Base-by-base conservation (phyloP, 2,113 vertebrate genomes). In the Psittacara wagleri region DNA sequence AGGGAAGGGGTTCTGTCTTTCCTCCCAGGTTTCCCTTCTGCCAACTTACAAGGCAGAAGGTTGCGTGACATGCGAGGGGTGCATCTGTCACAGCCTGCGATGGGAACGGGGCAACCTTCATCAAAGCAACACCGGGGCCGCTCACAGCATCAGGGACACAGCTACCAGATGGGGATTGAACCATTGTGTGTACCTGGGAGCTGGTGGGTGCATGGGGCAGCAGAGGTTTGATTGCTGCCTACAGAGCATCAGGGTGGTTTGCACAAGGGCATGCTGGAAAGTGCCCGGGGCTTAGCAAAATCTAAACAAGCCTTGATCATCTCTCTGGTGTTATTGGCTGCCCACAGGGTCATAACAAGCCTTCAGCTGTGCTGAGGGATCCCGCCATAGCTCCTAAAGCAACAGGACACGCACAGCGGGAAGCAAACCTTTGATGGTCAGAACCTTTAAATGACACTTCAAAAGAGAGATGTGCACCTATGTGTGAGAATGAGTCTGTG, bases 81-180 rank as follows among this genome's bases (percentile, higher is more conserved):
- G 87, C 64, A 63, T 76, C 91, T 76, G 57, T 14, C 66, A 22
- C 35, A 63, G 63, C 48, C 88, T 37, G 64, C 25, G 11, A 22
- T 0, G 11, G 82, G 55, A 43, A 59, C 1, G 10, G 82, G 62
- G 61, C 83, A 41, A 57, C 52, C 63, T 55, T 35, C 59, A 23
- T 23, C 27, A 33, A 55, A 57, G 46, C 3, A 2, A 8, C 19
- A 35, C 29, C 6, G 1, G 70, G 25, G 49, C 18, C 2, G 4
- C 59, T 9, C 43, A 4, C 1, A 2, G 62, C 39, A 8, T 15
- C 0, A 2, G 68, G 35, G 62, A 24, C 17, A 12, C 2, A 1
- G 43, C 24, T 84, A 44, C 28, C 63, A 31, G 44, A 2, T 4
- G 33, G 35, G 24, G 51, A 20, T 0, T 24, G 39, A 66, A 22